Evolutionary conservation across 2,113 vertebrate species (phyloP).

Genomic region (Phalacrocorax pelagicus): DNA sequence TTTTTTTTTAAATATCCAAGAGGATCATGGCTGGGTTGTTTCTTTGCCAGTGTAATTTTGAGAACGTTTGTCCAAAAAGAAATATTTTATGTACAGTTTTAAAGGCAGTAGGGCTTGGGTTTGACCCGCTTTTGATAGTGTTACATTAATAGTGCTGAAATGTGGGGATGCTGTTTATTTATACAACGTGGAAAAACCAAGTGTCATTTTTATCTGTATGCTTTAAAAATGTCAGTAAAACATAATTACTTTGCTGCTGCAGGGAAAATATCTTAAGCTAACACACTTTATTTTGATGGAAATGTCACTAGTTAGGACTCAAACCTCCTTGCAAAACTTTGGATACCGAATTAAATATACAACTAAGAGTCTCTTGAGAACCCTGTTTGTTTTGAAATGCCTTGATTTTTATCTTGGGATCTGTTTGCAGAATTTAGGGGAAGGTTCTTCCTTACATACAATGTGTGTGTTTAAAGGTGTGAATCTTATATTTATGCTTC

Average conservation of each 20-base stretch:
- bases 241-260: neutral
- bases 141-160: neutral
- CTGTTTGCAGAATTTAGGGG: neutral
- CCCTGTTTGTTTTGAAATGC: neutral
- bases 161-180: constrained; percentile 15
- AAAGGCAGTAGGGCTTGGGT: neutral
- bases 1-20: neutral
- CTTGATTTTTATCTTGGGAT: neutral
- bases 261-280: constrained; percentile 37
- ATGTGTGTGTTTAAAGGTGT: neutral
- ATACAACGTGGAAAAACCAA: neutral
- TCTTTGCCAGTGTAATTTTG: neutral
- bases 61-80: neutral
- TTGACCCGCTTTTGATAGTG: neutral
- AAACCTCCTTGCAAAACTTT: neutral
- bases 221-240: constrained; percentile 29
- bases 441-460: neutral
- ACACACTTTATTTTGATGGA: constrained; percentile 34
- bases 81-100: neutral
- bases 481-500: neutral
- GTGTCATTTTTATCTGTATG: neutral
- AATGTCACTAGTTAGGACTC: constrained; percentile 8
- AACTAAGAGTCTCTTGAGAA: neutral
- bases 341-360: constrained; percentile 29
- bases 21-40: neutral